Evolutionary conservation across 2,113 vertebrate species (phyloP), one percentile per base, ranked within the genome.

Genomic region (Cricetomys ansorgei): DNA sequence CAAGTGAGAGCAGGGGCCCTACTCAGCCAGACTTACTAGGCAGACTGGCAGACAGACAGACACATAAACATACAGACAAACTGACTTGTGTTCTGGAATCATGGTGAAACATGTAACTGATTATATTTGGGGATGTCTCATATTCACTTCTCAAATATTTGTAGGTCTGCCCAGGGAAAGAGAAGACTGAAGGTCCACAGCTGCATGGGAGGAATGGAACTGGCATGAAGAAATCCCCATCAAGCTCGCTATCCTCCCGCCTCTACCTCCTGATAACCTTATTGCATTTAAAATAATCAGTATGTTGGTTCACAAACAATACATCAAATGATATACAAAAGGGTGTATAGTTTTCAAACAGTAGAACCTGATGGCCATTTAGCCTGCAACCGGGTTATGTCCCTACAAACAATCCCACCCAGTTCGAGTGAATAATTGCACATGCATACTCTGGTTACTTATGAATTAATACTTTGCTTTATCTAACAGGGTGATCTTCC

Each of bases 391-490:
- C 23, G 80, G 37, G 27, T n/a, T 80, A 57, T 7, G 31, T 40
- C 65, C 50, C 45, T 88, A 73, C 43, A 34, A 91, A 19, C 4
- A 94, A 87, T 50, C 17, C 65, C 43, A 31, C 17, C 65, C 43
- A 31, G 34, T 34, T 93, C 67, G 72, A 79, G 65, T 53, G 57
- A 92, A 94, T 50, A 93, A 89, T 29, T 89, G 57, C 3, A 21
- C 77, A 45, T 75, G 5, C 59, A 86, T 83, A 34, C 37, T 9
- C 57, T 94, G n/a, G 45, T 50, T 94, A 37, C 15, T 34, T 85
- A 64, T 27, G 43, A 37, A 73, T 86, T 67, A 55, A 55, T 92
- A 89, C 90, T 80, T 85, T 92, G 65, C 25, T 80, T 81, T 80
- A 55, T 59, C 31, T 55, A 72, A 73, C 1, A 43, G 19, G 27